Evolutionary conservation across 1,140 invertebrate species (phyloP).

Genomic region (Microplitis mediator): DNA sequence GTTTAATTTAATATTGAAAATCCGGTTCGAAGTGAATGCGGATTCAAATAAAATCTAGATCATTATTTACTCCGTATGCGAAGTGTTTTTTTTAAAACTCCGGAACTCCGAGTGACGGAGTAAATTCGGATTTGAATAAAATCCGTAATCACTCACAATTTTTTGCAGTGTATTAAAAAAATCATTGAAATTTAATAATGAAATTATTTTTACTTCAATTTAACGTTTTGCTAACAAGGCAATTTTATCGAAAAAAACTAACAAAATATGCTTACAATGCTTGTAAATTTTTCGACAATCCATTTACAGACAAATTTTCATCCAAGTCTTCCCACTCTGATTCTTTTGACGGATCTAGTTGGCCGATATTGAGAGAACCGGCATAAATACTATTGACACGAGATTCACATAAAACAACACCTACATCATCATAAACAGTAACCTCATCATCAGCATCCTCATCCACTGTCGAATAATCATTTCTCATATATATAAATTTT

Average conservation of each 20-base stretch:
- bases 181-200: no score
- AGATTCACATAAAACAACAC: conserved; percentile 40
- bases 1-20: no score
- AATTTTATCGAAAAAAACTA: background rate
- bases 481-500: conserved; percentile 33
- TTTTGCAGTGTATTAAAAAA: no score
- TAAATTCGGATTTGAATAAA: no score
- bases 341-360: conserved; percentile 42
- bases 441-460: conserved; percentile 38
- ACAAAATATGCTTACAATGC: background rate
- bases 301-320: conserved; percentile 29
- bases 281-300: background rate
- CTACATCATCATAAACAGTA: conserved; percentile 56
- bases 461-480: conserved; percentile 46
- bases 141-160: no score
- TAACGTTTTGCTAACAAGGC: no score
- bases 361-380: conserved; percentile 37
- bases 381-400: conserved; percentile 56
- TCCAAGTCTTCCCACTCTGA: conserved; percentile 55
- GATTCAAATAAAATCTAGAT: no score
- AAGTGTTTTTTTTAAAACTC: no score
- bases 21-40: no score
- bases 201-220: no score
- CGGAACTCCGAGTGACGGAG: no score
- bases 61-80: no score